Percentiles rank a stretch among this genome's conserved stretches.
Evolutionary conservation across 2,113 vertebrate species (phyloP).

Genomic region (Oreochromis tanganicae): DNA sequence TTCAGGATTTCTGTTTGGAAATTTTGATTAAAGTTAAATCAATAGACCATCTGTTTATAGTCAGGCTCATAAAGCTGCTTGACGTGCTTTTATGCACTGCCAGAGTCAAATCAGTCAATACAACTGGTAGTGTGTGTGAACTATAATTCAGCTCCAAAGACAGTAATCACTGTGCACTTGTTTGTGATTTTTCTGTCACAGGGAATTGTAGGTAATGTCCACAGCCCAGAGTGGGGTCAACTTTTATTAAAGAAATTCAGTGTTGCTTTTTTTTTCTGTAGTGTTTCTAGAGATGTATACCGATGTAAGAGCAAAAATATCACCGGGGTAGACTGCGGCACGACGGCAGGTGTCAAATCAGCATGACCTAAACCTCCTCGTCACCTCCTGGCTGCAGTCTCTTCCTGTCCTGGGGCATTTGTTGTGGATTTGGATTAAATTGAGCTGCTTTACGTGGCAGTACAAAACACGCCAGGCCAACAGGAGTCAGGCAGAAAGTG

Average conservation of each 20-base stretch:
- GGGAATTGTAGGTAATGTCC: not conserved
- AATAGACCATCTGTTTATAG: slow-evolving; percentile 46
- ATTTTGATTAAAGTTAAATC: slow-evolving; percentile 42
- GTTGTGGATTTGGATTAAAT: not conserved
- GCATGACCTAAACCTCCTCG: not conserved
- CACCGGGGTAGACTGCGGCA: not conserved
- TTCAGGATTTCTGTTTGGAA: slow-evolving; percentile 17
- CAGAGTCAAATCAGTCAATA: slow-evolving; percentile 31
- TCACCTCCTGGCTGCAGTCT: slow-evolving; percentile 1
- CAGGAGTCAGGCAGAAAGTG: not conserved
- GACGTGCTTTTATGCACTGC: slow-evolving; percentile 36
- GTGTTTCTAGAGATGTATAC: not conserved
- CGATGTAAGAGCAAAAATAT: not conserved
- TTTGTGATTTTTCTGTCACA: not conserved
- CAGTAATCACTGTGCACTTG: slow-evolving; percentile 3
- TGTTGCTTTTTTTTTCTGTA: not conserved
- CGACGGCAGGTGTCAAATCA: slow-evolving; percentile 20
- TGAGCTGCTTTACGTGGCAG: not conserved
- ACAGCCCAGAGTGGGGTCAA: not conserved
- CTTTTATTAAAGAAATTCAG: not conserved
- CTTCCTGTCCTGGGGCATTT: slow-evolving; percentile 15
- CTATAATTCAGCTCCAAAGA: not conserved
- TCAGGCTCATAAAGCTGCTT: slow-evolving; percentile 23
- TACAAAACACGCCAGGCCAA: not conserved
- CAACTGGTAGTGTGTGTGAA: not conserved